phyloP scores from a whole-genome alignment of 2,113 vertebrate genomes.

The Sinosuthora webbiana region DNA sequence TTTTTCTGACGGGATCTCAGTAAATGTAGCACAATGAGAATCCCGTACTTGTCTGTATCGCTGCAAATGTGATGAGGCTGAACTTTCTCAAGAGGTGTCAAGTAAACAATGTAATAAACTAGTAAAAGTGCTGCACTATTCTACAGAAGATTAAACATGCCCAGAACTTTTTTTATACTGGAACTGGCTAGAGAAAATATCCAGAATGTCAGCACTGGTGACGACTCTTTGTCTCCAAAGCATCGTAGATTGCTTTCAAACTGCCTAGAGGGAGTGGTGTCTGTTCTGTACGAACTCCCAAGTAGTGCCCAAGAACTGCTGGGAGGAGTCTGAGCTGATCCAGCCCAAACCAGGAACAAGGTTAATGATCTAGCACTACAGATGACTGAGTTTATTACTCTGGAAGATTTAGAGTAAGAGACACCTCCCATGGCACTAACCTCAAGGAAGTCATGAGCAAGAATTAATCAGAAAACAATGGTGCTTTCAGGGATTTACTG shows the following conservation, averaged over 20 bases:
- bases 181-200: background rate
- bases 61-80: background rate
- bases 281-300: background rate
- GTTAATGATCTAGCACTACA: background rate
- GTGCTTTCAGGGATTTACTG: background rate
- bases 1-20: background rate
- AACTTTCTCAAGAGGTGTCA: background rate
- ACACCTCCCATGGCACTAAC: background rate
- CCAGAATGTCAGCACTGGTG: background rate
- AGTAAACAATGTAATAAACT: background rate
- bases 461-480: background rate
- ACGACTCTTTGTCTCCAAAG: background rate
- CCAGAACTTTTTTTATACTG: background rate
- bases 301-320: background rate
- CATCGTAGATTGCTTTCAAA: background rate
- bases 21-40: background rate
- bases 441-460: background rate
- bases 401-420: background rate
- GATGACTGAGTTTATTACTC: background rate
- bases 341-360: background rate
- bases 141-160: background rate
- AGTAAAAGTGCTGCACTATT: background rate
- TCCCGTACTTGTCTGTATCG: background rate
- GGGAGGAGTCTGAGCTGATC: background rate
- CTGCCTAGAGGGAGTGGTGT: background rate